Conservation (phyloP, 2,113 vertebrate species). For the Verasper variegatus region DNA sequence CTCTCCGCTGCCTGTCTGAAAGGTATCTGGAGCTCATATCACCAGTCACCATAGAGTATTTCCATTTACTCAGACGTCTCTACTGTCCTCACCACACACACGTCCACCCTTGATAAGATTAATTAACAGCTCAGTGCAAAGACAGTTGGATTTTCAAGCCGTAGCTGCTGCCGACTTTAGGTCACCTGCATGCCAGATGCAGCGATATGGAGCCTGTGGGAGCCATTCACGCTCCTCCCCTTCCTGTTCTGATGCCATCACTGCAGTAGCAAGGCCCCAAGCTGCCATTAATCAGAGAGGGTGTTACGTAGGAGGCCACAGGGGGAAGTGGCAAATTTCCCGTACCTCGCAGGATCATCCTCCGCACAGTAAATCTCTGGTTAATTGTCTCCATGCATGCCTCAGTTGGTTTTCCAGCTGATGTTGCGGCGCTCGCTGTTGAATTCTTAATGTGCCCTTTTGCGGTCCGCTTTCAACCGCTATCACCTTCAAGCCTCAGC, state of each 20-base stretch:
- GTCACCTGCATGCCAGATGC: conserved; percentile 58
- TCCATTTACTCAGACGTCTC: conserved; percentile 19
- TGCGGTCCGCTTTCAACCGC: conserved; percentile 57
- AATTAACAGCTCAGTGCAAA: conserved; percentile 44
- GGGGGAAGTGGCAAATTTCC: conserved; percentile 24
- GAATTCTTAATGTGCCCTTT: conserved; percentile 73
- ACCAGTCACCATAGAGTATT: conserved; percentile 13
- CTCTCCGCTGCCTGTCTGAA: conserved; percentile 15
- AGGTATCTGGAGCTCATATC: conserved; percentile 22
- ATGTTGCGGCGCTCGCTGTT: conserved; percentile 51
- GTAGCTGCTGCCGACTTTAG: background rate
- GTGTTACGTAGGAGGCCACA: conserved; percentile 9
- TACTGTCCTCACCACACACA: conserved; percentile 34
- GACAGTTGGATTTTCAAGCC: conserved; percentile 32
- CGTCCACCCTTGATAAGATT: conserved; percentile 59
- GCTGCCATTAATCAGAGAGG: conserved; percentile 49
- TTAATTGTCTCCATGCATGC: conserved; percentile 66
- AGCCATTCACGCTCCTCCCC: conserved; percentile 28
- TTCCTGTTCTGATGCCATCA: conserved; percentile 31
- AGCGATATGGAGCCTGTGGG: conserved; percentile 46
- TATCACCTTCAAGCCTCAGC: conserved; percentile 55
- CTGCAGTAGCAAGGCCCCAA: conserved; percentile 26
- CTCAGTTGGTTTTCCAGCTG: conserved; percentile 58
- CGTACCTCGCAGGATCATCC: conserved; percentile 30
- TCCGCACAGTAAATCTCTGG: conserved; percentile 58